Conservation (phyloP, 2,113 vertebrate species). For the Melozone crissalis region DNA sequence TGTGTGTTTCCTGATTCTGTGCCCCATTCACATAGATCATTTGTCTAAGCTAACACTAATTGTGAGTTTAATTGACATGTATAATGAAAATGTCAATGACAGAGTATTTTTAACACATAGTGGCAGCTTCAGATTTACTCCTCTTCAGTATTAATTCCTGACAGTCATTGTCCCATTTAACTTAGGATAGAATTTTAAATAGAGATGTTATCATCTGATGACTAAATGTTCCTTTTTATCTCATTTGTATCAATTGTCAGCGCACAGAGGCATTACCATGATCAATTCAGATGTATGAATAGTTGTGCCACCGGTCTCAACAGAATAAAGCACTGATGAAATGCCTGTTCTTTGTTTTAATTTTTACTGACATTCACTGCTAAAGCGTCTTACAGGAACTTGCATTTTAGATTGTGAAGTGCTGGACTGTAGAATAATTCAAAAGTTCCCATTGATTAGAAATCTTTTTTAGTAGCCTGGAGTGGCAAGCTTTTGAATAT, state of each 20-base stretch:
- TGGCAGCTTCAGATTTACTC: slow-evolving; percentile 1
- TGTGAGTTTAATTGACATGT: neutral
- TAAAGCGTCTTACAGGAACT: neutral
- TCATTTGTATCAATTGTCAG: slow-evolving; percentile 24
- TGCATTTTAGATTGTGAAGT: neutral
- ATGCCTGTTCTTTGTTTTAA: neutral
- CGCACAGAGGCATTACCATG: neutral
- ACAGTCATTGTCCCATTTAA: slow-evolving; percentile 20
- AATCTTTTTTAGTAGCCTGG: neutral
- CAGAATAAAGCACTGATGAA: neutral
- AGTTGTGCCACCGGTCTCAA: neutral
- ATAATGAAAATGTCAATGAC: neutral
- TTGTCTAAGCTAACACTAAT: neutral
- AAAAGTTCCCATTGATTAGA: neutral
- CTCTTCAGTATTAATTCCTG: slow-evolving; percentile 14
- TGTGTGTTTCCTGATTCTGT: neutral
- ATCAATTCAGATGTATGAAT: neutral
- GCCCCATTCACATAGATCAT: neutral
- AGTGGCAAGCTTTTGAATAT: neutral
- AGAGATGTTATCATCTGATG: neutral
- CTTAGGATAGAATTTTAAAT: slow-evolving; percentile 16
- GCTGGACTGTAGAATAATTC: neutral
- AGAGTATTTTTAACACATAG: slow-evolving; percentile 24
- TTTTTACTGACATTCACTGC: neutral
- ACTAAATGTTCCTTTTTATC: slow-evolving; percentile 24